Percentiles rank a stretch among this genome's conserved stretches.
Conservation (phyloP, 2,888 invertebrate genomes). For the Harpagoxenus sublaevis region DNA sequence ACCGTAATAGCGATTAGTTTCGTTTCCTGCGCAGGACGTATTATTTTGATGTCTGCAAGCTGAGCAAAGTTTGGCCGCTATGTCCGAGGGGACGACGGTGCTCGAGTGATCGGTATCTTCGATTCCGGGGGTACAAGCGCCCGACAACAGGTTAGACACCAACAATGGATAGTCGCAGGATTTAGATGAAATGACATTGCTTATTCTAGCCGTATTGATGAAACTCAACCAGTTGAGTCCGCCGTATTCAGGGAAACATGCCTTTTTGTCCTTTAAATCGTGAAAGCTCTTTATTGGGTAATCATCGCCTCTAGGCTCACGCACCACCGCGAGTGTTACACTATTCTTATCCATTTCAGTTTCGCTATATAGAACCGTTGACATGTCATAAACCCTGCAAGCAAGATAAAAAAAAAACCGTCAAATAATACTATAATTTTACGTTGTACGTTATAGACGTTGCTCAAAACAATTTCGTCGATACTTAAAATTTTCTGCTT, state of each 20-base stretch:
- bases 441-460: not conserved
- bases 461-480: not conserved
- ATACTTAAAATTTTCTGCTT: slow-evolving; percentile 79
- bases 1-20: slow-evolving; percentile 88
- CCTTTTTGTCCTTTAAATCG: slow-evolving; percentile 87
- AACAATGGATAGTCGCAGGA: slow-evolving; percentile 89
- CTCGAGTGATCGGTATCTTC: slow-evolving; percentile 86
- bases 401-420: not conserved
- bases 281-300: slow-evolving; percentile 86
- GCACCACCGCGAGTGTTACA: slow-evolving; percentile 87
- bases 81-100: slow-evolving; percentile 28
- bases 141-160: slow-evolving; percentile 88
- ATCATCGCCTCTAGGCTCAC: slow-evolving; percentile 77
- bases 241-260: slow-evolving; percentile 90
- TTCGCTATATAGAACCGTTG: slow-evolving; percentile 88
- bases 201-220: slow-evolving; percentile 87
- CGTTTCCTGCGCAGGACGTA: slow-evolving; percentile 87
- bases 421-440: slow-evolving; percentile 2
- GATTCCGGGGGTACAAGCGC: slow-evolving; percentile 90
- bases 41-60: slow-evolving; percentile 72
- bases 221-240: slow-evolving; percentile 90
- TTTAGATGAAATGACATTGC: slow-evolving; percentile 85
- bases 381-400: slow-evolving; percentile 87
- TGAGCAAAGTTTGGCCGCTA: slow-evolving; percentile 70
- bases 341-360: slow-evolving; percentile 87